Percentiles rank a stretch among this genome's conserved stretches.
Evolutionary conservation across 2,888 invertebrate genomes (phyloP).

Genomic region (Flexamia atlantica): DNA sequence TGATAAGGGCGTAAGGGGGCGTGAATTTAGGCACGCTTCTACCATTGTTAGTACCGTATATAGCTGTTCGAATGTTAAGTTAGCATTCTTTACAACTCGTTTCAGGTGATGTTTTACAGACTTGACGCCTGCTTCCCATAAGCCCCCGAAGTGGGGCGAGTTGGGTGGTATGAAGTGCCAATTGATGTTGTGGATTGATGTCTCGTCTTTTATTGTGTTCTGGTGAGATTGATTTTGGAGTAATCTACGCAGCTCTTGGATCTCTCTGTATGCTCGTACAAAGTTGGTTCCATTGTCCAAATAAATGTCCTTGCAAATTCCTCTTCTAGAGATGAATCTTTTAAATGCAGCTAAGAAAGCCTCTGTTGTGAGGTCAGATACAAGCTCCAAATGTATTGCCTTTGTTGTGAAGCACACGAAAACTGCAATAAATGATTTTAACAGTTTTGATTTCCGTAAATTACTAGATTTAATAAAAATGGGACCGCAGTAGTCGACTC

Average conservation of each 20-base stretch:
- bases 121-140: conserved; percentile 72
- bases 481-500: conserved; percentile 68
- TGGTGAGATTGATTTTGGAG: neutral
- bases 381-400: conserved; percentile 72
- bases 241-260: neutral
- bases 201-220: conserved; percentile 57
- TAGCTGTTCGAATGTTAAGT: conserved; percentile 71
- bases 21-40: conserved; percentile 71
- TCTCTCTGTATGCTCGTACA: conserved; percentile 68
- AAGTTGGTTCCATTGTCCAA: conserved; percentile 72
- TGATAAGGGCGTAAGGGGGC: conserved; percentile 68
- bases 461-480: conserved; percentile 54
- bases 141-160: conserved; percentile 71
- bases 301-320: conserved; percentile 68
- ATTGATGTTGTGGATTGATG: conserved; percentile 22
- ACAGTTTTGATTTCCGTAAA: conserved; percentile 6
- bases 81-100: conserved; percentile 68
- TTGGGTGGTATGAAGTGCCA: conserved; percentile 67
- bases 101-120: conserved; percentile 70
- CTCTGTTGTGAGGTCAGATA: conserved; percentile 70
- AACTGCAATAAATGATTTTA: conserved; percentile 68
- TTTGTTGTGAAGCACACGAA: conserved; percentile 72
- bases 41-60: conserved; percentile 71
- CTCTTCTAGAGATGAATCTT: conserved; percentile 71
- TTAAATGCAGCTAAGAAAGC: conserved; percentile 71